Conservation (phyloP, 2,113 vertebrate species). For the Rhizomys pruinosus region DNA sequence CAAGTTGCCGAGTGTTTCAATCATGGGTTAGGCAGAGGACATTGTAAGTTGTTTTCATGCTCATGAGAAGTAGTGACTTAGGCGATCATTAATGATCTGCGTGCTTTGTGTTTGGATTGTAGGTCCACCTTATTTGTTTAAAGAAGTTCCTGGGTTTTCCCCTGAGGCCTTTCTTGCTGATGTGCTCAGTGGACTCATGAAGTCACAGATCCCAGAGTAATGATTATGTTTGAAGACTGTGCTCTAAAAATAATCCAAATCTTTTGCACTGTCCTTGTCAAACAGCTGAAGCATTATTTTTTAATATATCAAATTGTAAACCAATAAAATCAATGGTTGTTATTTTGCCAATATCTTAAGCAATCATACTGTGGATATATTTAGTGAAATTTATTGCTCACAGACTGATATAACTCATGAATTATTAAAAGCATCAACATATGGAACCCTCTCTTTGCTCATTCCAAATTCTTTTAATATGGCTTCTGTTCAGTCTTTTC, state of each 20-base stretch:
- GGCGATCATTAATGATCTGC: neutral
- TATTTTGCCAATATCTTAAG: constrained; percentile 58
- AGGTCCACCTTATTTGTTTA: constrained; percentile 46
- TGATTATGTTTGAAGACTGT: neutral
- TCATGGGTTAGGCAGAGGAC: neutral
- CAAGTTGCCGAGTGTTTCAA: neutral
- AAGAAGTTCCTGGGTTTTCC: constrained; percentile 13
- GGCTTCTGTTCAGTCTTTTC: constrained; percentile 65
- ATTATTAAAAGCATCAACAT: constrained; percentile 80
- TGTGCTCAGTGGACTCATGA: constrained; percentile 1
- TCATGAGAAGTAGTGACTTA: constrained; percentile 11
- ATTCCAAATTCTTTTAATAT: constrained; percentile 75
- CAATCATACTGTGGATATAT: constrained; percentile 48
- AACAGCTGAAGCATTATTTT: constrained; percentile 46
- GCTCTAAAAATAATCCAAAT: constrained; percentile 37
- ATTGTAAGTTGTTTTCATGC: neutral
- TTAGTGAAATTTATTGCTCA: constrained; percentile 73
- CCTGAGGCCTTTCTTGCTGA: neutral
- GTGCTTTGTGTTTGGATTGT: constrained; percentile 14
- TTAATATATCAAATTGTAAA: constrained; percentile 58
- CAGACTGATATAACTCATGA: constrained; percentile 79
- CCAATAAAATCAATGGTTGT: constrained; percentile 47
- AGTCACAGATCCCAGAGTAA: neutral
- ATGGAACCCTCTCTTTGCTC: constrained; percentile 69
- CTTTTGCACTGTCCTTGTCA: constrained; percentile 9